These are phyloP conservation scores for Tapirus terrestris DNA, from an alignment of 2,113 vertebrate species.

Conservation along the genomic window DNA sequence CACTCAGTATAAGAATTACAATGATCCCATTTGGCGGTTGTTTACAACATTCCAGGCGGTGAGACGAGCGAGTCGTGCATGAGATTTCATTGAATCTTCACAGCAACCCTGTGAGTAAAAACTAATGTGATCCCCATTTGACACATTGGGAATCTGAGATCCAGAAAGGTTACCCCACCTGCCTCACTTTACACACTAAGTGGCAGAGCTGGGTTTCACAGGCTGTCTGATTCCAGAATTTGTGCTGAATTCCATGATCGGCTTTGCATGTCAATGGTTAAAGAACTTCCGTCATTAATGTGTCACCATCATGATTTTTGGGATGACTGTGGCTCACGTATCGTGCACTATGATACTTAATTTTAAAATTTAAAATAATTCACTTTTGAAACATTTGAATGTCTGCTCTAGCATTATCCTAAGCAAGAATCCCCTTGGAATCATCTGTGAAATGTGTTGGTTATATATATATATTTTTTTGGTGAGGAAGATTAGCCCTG, in stretches of 20 bases:
- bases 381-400: not conserved
- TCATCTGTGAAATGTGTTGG: not conserved
- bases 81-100: not conserved
- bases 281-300: not conserved
- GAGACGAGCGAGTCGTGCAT: not conserved
- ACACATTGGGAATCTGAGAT: not conserved
- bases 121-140: not conserved
- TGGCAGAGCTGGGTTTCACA: not conserved
- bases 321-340: not conserved
- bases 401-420: not conserved
- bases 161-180: rapidly evolving
- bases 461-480: not conserved
- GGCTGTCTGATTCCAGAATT: not conserved
- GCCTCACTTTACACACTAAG: not conserved
- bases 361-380: not conserved
- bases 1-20: not conserved
- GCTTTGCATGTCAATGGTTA: not conserved
- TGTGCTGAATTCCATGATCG: not conserved
- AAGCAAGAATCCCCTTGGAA: not conserved
- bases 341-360: not conserved
- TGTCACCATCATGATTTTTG: not conserved
- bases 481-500: too few relatives aligned
- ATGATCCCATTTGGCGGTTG: not conserved
- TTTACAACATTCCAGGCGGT: not conserved
- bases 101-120: not conserved